Evolutionary conservation across 2,113 vertebrate species (phyloP).

Genomic region (Clinocottus analis): DNA sequence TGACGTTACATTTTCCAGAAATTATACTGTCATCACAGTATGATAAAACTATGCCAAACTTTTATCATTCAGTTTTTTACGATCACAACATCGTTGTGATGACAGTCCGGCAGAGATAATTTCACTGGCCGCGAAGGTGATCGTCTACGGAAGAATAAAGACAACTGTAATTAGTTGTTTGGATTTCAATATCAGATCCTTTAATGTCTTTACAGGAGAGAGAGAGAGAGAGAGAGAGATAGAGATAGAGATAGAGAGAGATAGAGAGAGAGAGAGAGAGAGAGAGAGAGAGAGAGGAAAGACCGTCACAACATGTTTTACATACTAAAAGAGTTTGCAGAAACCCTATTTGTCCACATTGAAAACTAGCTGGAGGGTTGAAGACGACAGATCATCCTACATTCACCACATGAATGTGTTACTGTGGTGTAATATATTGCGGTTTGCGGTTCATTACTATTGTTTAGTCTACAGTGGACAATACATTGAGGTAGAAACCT

Average conservation of each 20-base stretch:
- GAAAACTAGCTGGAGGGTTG: conserved; percentile 1
- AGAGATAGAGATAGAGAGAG: no score
- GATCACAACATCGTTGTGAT: no score
- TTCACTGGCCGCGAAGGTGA: neutral
- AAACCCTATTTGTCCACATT: neutral
- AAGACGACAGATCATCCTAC: conserved; percentile 3
- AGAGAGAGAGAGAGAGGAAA: no score
- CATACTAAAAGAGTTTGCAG: neutral
- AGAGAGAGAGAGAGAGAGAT: no score
- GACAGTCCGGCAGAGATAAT: no score
- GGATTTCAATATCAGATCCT: no score
- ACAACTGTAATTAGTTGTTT: neutral
- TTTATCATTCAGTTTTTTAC: no score
- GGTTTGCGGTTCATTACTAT: conserved; percentile 28
- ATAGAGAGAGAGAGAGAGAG: no score
- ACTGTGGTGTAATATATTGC: conserved; percentile 10
- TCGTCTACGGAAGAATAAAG: neutral
- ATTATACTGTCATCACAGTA: no score
- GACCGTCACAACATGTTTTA: neutral
- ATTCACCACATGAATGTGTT: conserved; percentile 17
- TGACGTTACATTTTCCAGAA: no score
- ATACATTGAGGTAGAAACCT: conserved; percentile 42
- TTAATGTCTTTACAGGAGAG: no score
- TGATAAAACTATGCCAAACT: no score
- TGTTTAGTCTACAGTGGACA: conserved; percentile 40